Conservation (phyloP, 2,797 vertebrate species). For the Malacoraja senta region DNA sequence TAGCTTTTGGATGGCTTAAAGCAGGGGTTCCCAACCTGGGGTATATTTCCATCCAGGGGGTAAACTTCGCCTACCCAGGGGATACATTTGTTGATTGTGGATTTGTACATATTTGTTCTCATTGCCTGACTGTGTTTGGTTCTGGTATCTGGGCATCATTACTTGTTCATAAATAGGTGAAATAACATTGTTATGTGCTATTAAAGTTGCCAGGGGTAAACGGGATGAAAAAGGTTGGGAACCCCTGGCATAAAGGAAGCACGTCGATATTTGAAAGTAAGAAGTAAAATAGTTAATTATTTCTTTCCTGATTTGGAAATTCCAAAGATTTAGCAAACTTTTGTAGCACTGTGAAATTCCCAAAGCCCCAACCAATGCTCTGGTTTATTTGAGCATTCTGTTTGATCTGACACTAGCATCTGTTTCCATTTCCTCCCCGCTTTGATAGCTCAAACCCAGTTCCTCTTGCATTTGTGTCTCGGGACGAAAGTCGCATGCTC, state of each 20-base stretch:
- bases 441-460: conserved; percentile 38
- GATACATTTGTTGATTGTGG: too few relatives aligned
- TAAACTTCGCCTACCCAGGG: too few relatives aligned
- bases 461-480: conserved; percentile 43
- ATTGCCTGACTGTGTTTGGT: too few relatives aligned
- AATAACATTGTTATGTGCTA: too few relatives aligned
- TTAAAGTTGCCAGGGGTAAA: too few relatives aligned
- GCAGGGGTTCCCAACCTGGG: too few relatives aligned
- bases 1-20: neutral
- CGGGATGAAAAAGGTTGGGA: too few relatives aligned
- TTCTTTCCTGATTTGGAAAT: neutral
- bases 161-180: too few relatives aligned
- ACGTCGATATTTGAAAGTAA: neutral
- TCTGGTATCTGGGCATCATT: too few relatives aligned
- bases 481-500: conserved; percentile 42
- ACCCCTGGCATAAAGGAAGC: neutral
- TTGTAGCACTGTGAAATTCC: neutral
- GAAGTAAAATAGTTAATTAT: neutral
- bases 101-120: too few relatives aligned
- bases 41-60: too few relatives aligned
- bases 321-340: neutral
- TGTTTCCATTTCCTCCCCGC: conserved; percentile 45
- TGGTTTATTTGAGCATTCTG: conserved; percentile 45
- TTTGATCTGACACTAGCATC: conserved; percentile 52
- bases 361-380: neutral